Conservation (phyloP, 2,113 vertebrate species). For the Trogon surrucura region DNA sequence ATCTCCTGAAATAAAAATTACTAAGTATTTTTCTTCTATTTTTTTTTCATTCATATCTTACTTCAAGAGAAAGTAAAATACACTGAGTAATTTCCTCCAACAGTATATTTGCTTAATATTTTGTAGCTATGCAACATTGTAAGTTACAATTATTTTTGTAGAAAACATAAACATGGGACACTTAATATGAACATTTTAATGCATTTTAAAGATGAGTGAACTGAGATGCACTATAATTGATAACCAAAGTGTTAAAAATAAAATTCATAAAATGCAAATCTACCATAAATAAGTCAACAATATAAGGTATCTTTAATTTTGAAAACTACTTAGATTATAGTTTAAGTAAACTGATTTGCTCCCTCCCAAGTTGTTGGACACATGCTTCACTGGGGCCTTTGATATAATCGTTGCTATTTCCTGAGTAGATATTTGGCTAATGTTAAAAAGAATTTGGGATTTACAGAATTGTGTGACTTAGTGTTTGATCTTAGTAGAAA, state of each 20-base stretch:
- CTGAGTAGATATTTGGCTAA: background rate
- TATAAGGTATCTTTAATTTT: background rate
- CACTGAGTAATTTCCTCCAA: background rate
- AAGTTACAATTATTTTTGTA: background rate
- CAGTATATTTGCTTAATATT: background rate
- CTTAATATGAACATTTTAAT: background rate
- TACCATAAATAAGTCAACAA: background rate
- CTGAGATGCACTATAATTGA: background rate
- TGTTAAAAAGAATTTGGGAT: background rate
- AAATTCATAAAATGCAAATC: background rate
- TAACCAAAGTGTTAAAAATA: background rate
- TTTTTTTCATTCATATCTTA: background rate
- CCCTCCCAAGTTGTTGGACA: background rate
- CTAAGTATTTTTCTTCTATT: background rate
- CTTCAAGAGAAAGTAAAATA: background rate
- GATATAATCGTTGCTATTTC: background rate
- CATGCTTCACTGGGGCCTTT: background rate
- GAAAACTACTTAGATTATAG: background rate
- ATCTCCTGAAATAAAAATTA: background rate
- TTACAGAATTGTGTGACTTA: background rate
- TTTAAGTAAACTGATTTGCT: background rate
- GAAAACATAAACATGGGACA: background rate
- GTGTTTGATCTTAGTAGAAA: background rate
- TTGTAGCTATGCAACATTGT: background rate
- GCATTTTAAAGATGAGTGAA: background rate